These are phyloP conservation scores for Dolichallabes microphthalmus DNA, from an alignment of 2,113 vertebrate species.

Conservation along the genomic window DNA sequence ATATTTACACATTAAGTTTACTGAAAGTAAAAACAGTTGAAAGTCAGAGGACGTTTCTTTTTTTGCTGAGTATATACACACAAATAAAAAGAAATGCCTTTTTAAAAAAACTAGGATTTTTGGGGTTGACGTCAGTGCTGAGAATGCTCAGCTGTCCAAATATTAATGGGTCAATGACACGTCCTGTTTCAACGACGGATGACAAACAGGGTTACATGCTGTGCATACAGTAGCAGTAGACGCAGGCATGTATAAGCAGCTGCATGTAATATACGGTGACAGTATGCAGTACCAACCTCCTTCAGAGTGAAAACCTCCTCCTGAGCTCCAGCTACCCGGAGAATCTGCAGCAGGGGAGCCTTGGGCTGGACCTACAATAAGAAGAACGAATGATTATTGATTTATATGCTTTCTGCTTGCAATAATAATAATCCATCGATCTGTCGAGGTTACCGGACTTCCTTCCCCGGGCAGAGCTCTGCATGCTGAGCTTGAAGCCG, in stretches of 20 bases:
- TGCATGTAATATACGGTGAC: background rate
- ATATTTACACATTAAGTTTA: too few species aligned
- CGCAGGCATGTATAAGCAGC: background rate
- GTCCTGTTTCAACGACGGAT: background rate
- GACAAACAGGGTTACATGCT: background rate
- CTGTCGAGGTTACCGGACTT: constrained; percentile 75
- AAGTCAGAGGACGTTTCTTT: too few species aligned
- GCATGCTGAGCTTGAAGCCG: constrained; percentile 75
- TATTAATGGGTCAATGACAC: background rate
- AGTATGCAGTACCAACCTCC: constrained; percentile 75
- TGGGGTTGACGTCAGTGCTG: background rate
- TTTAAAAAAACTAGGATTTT: too few species aligned
- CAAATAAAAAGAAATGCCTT: too few species aligned
- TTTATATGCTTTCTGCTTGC: background rate
- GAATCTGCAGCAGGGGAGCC: constrained; percentile 83
- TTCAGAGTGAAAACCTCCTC: constrained; percentile 91
- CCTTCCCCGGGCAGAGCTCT: constrained; percentile 75
- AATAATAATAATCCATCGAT: background rate
- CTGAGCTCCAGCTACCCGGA: constrained; percentile 87
- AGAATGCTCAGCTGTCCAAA: background rate
- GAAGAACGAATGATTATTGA: background rate
- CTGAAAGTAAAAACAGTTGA: too few species aligned
- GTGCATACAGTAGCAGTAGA: background rate
- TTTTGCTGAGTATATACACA: too few species aligned
- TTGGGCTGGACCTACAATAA: constrained; percentile 81